These are phyloP conservation scores for Hippocampus abdominalis DNA, from an alignment of 2,113 vertebrate genomes.

Conservation along the genomic window DNA sequence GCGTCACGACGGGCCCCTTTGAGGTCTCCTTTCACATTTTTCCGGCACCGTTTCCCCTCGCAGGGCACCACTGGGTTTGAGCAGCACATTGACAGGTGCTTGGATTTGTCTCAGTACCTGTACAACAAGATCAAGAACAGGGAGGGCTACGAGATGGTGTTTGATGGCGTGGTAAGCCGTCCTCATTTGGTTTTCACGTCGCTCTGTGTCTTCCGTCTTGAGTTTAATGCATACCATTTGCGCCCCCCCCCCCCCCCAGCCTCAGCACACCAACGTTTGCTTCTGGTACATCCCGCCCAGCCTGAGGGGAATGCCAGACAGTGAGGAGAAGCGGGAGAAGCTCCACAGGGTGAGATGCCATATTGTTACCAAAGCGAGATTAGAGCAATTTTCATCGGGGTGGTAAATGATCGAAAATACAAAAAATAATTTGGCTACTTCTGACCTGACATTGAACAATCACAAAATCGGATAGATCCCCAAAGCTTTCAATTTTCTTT, in stretches of 20 bases:
- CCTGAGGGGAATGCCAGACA: conserved; percentile 82
- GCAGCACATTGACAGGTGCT: conserved; percentile 94
- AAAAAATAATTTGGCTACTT: too few relatives aligned
- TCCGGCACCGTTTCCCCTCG: conserved; percentile 6
- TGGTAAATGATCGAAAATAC: not conserved
- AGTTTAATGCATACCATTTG: not conserved
- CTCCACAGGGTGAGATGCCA: conserved; percentile 80
- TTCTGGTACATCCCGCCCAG: conserved; percentile 98
- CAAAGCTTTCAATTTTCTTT: not conserved
- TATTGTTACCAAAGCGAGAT: not conserved
- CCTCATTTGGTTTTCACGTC: conserved; percentile 72
- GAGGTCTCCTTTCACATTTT: too few relatives aligned
- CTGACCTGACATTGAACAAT: not conserved
- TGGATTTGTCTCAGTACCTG: conserved; percentile 93
- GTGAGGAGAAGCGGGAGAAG: conserved; percentile 82
- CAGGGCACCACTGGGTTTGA: conserved; percentile 97
- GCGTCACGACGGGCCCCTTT: not conserved
- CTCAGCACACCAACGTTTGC: conserved; percentile 96
- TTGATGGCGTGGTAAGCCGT: conserved; percentile 89
- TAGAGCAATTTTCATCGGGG: not conserved
- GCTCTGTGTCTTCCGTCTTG: not conserved
- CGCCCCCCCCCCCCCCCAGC: conserved; percentile 83
- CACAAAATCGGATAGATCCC: not conserved
- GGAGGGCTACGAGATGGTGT: conserved; percentile 96
- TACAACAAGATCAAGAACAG: conserved; percentile 95